Evolutionary conservation across 2,888 invertebrate species (phyloP), one percentile per base, ranked within the genome.

Genomic region (Tenthredo livida): DNA sequence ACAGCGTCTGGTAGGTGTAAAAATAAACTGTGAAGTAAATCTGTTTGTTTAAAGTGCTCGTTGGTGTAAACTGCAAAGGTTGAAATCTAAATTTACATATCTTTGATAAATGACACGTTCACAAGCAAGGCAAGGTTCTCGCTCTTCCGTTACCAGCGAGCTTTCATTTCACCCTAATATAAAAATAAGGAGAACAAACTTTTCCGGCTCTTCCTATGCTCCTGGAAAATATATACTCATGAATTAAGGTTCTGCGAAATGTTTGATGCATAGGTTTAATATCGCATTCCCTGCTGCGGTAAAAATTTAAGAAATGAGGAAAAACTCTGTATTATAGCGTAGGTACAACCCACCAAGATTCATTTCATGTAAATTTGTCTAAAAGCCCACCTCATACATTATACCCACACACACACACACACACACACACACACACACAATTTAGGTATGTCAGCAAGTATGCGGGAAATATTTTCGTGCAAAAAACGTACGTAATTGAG

Each of bases 21-120:
- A 33, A 77, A 77, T 54, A 54, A 50, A 77, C 54, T 33, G 50
- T 54, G 77, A 77, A 77, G 43, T 43, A 73, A 47, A 77, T 77
- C 54, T 77, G 50, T 77, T 77, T 77, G 77, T 77, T 77, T 77
- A 77, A 50, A 54, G 77, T 77, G 47, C 33, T 77, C 50, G 50
- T 29, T 54, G 33, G 29, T 54, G 77, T 77, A 54, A 77, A 77
- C 77, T 54, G 29, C 29, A 47, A 77, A 50, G 54, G 77, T 54
- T 77, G n/a, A 54, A 77, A 77, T 77, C 77, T 77, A 77, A 77
- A 77, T 77, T 77, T 77, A 77, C 77, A 77, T 77, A 77, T 50
- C 33, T 33, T 33, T 77, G 54, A 72, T 72, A 37, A 72, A 72
- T 72, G 72, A 72, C 72, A 72, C 43, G 72, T 67, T 17, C 0